Evolutionary conservation across 2,888 invertebrate species (phyloP).

Genomic region (Augochlorella aurata): DNA sequence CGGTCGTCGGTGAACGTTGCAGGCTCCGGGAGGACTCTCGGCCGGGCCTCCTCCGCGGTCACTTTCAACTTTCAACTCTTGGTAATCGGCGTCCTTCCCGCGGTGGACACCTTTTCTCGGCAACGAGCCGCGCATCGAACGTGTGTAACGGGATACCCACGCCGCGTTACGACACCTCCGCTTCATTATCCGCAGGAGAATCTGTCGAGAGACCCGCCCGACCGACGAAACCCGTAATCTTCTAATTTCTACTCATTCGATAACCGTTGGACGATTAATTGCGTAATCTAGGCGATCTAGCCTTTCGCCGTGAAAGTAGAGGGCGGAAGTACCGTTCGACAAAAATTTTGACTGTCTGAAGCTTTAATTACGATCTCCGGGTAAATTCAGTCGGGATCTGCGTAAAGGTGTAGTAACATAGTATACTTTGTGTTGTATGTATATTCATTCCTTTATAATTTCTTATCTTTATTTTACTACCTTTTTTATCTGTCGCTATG

Average conservation of each 20-base stretch:
- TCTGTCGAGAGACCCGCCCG: constrained; percentile 13
- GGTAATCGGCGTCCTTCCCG: constrained; percentile 34
- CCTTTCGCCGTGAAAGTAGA: constrained; percentile 33
- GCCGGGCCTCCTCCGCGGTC: constrained; percentile 40
- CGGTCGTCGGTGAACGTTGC: neutral
- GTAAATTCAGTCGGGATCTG: neutral
- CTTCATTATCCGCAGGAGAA: constrained; percentile 32
- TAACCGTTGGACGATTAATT: constrained; percentile 22
- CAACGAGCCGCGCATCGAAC: constrained; percentile 25
- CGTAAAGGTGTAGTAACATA: no score
- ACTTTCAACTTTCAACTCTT: constrained; percentile 67
- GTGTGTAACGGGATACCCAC: constrained; percentile 52
- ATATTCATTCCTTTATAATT: no score
- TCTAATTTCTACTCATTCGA: constrained; percentile 49
- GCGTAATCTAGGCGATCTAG: constrained; percentile 26
- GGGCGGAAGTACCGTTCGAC: constrained; percentile 7
- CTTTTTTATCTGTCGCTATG: no score
- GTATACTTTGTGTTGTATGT: no score
- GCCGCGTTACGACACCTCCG: constrained; percentile 53
- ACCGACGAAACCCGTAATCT: constrained; percentile 40
- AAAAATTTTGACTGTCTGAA: neutral
- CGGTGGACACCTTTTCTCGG: constrained; percentile 20
- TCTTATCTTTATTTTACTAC: no score
- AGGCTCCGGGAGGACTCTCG: neutral
- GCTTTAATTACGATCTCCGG: neutral